Evolutionary conservation across 2,113 vertebrate species (phyloP), one percentile per base, ranked within the genome.

Genomic region (Himantopus leucocephalus): DNA sequence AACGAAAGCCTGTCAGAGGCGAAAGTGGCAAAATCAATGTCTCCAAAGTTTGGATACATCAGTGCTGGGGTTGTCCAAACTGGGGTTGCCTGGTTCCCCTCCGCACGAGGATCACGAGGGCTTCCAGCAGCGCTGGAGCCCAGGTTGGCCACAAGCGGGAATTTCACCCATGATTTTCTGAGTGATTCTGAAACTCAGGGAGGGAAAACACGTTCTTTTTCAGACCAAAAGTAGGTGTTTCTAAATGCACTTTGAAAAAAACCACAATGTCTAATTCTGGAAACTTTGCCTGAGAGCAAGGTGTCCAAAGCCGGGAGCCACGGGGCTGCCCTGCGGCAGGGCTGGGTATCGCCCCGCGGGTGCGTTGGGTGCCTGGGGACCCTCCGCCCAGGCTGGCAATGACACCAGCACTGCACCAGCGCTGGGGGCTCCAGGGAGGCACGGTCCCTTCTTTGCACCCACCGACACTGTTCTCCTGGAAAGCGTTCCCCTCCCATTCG

Each of bases 51-150:
- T 83, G 85, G 75, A 9, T 14, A 2, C 9, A 4, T 27, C 53
- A 39, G 3, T n/a, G 3, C 4, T 12, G 53, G 39, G 35, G 30
- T 0, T 64, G 62, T 37, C 39, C 71, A 2, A 56, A 14, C 60
- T 39, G 39, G 39, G 39, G 39, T 39, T 39, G 39, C 39, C n/a
- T 13, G 26, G 29, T 26, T 71, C 30, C n/a, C 45, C 41, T 55
- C 23, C 0, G 3, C 37, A 0, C 3, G 1, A 1, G 20, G 32
- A 13, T 24, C 1, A 0, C 2, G 0, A 15, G 0, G 15, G 37
- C 15, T 88, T 39, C 52, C 32, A 45, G 48, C 45, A 39, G 39
- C 0, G 0, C 32, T 2, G 5, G 8, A 30, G 43, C 0, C 0
- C 22, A 5, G 16, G 2, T 0, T 45, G 58, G 35, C 35, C 80